Conservation (phyloP, 1,140 invertebrate genomes). For the Achroia grisella region DNA sequence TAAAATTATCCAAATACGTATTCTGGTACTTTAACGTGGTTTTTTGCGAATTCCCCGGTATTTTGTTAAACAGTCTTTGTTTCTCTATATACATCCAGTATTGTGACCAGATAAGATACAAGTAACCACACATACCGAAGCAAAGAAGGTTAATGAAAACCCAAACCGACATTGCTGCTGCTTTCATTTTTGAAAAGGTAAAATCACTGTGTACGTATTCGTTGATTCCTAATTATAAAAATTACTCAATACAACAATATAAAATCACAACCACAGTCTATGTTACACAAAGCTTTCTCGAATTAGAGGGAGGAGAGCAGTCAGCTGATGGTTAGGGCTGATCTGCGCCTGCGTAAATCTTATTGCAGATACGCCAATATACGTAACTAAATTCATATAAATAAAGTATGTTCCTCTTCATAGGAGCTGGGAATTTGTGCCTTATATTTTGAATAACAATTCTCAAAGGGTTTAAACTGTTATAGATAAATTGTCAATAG, state of each 20-base stretch:
- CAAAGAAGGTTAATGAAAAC: slow-evolving; percentile 81
- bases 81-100: slow-evolving; percentile 78
- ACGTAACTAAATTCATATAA: not conserved
- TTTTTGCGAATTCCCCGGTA: slow-evolving; percentile 35
- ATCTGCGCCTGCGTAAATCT: slow-evolving; percentile 11
- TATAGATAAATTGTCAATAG: too few species aligned
- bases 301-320: slow-evolving; percentile 30
- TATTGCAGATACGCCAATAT: slow-evolving; percentile 1
- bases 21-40: slow-evolving; percentile 32
- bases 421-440: too few species aligned
- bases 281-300: slow-evolving; percentile 1
- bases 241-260: not conserved
- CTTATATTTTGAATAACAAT: too few species aligned
- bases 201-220: not conserved
- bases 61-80: slow-evolving; percentile 58
- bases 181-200: slow-evolving; percentile 70
- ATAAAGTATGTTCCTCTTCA: too few species aligned
- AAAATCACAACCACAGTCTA: slow-evolving; percentile 15
- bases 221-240: not conserved
- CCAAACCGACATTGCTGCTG: slow-evolving; percentile 79
- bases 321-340: slow-evolving; percentile 32
- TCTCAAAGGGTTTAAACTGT: too few species aligned
- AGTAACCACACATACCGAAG: slow-evolving; percentile 81
- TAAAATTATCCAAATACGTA: slow-evolving; percentile 32
- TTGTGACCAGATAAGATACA: slow-evolving; percentile 81